Base-by-base conservation (phyloP, 2,888 invertebrate genomes). In the Andrena praecox region DNA sequence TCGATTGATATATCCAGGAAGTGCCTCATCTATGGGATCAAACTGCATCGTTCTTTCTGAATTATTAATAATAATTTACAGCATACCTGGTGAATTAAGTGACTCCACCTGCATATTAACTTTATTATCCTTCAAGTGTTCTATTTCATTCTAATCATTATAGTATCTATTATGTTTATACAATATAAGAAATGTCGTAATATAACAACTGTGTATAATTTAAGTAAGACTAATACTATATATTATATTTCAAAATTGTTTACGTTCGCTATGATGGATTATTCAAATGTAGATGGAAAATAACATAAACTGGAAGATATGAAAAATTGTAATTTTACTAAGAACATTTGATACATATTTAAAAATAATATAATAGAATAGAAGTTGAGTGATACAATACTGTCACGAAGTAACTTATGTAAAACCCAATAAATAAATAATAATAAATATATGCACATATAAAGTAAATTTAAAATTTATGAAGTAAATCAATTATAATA, bases 321-420 rank as follows among this genome's bases (percentile, higher is more conserved):
- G 29, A 70, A 60, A 60, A 31, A 50, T 42, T 48, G 16, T 24
- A 50, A n/a, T 50, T 71, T 71, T 71, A 60, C 2, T 29, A n/a
- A 59, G n/a, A 42, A 48, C 12, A 29, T 29, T 73, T 42, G 20
- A 29, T 35, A 29, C 10, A 42, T 42, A 42, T 68, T 35, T 27
- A 31, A 4, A 29, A 16, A 59, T 63, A 24, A 24, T 60, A 56
- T 2, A 56, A 24, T 12, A 24, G 69, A 52, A 52, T 60, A 42
- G n/a, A 33, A 71, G 29, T 71, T 42, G 42, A 12, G 42, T 42
- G 12, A 12, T 62, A 0, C n/a, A 59, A 59, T 69, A 48, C 56
- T 50, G 59, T 12, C 12, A 24, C 10, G 10, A 29, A 56, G 5
- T 29, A 48, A 33, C 8, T 33, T 24, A 10, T 3, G 42, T 42